phyloP scores from a whole-genome alignment of 2,888 invertebrate species.

The Cephalotes varians region DNA sequence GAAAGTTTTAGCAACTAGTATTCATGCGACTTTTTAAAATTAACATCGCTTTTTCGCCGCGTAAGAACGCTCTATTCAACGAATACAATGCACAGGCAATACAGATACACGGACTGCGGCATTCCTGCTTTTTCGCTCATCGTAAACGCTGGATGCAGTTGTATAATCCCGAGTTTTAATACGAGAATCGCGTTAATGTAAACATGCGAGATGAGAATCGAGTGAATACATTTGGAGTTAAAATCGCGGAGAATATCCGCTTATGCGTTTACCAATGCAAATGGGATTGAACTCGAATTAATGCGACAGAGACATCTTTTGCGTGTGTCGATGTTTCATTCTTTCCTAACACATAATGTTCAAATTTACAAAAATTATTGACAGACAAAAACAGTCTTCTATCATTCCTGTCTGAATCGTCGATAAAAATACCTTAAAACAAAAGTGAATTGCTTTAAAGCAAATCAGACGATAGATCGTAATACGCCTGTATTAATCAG shows the following conservation, averaged over 20 bases:
- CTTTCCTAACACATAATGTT: background rate
- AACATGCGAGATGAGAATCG: conserved; percentile 42
- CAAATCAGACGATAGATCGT: background rate
- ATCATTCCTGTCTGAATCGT: background rate
- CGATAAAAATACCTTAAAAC: background rate
- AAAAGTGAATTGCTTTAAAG: too few species aligned
- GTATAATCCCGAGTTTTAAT: conserved; percentile 33
- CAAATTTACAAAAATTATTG: background rate
- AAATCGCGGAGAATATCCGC: conserved; percentile 42
- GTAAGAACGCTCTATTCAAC: conserved; percentile 1
- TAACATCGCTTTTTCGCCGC: background rate
- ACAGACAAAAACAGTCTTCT: background rate
- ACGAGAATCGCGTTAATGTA: conserved; percentile 34
- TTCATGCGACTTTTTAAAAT: conserved; percentile 25
- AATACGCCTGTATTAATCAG: background rate
- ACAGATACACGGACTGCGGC: background rate
- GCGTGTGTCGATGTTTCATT: background rate
- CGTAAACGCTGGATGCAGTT: background rate
- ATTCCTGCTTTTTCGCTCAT: background rate
- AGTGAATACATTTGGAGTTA: conserved; percentile 17
- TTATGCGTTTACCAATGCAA: conserved; percentile 40
- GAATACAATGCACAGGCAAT: background rate
- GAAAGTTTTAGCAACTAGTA: conserved; percentile 41
- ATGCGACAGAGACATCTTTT: background rate
- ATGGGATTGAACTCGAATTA: conserved; percentile 37